Base-by-base conservation (phyloP, 2,797 vertebrate genomes). In the Gobionotothen gibberifrons region DNA sequence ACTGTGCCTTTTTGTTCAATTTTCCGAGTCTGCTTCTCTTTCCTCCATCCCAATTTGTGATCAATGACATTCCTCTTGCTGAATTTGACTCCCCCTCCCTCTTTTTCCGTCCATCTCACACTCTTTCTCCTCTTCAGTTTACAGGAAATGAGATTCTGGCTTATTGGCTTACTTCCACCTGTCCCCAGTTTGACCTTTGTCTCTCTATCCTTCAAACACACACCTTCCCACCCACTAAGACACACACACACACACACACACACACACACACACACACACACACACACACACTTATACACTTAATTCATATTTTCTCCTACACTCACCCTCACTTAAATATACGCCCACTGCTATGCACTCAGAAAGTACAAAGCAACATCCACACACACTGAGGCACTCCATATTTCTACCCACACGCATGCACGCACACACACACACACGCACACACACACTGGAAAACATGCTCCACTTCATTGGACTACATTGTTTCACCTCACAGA, bases 131-230 rank as follows among this genome's bases (percentile, higher is more conserved):
- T 73, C 74, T 83, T 83, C 69, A 78, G 70, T 74, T 84, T 63
- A 63, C 84, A 89, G 89, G 81, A 91, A 91, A 91, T 91, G 81
- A 91, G 86, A 87, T 89, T 88, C 73, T 49, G 69, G 76, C 84
- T 90, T 89, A 92, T 85, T 87, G 82, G 79, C 78, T 89, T 79
- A 83, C 82, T 81, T 90, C 81, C 82, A 88, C 69, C 77, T 87
- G 89, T 87, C 92, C 87, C 74, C 76, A 65, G 65, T 81, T 69
- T 89, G 88, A 93, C 91, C 90, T 85, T 68, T 85, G 44, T 74
- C 57, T 70, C 39, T 48, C 39, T 56, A 58, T 46, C 66, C 22
- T 26, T 13, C 64, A 21, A 48, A 36, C 59, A 10, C 36, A 64
- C 58, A 43, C 36, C 26, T 49, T 48, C 60, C 5, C 44, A 6